Evolutionary conservation across 2,113 vertebrate species (phyloP), one percentile per base, ranked within the genome.

Genomic region (Alaudala cheleensis): DNA sequence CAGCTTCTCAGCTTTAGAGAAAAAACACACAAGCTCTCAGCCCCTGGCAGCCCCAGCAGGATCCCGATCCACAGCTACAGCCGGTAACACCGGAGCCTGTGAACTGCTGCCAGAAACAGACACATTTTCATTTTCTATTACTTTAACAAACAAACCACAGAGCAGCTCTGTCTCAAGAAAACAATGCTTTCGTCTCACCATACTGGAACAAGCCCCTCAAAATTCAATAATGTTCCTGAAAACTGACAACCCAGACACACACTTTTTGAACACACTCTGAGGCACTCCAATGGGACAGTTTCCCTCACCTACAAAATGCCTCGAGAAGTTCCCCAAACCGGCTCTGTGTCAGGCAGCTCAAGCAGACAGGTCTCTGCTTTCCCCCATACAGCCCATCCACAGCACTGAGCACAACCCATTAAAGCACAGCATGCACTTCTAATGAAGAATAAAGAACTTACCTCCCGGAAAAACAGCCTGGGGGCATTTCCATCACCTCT

Each of bases 401-500:
- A 57, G 64, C 62, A 61, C 5, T 9, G 1, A 86, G 54, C 69
- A 71, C 29, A 47, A 51, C 60, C 69, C 61, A 29, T 49, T 82
- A 94, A 69, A 72, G 70, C 58, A 72, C 44, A 87, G 66, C 10
- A 0, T 1, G 28, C 4, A 61, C 40, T 51, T 80, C 45, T 29
- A 45, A 81, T 0, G 5, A 28, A 58, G 73, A 82, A 77, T 1
- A 44, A 66, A 90, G 71, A 88, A 51, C 28, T 81, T 31, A 56
- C 72, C 84, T 79, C 57, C 53, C 61, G 7, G 33, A 87, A 81
- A 40, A 85, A 42, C 60, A 79, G 88, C 92, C 85, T n/a, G 15
- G 25, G 73, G 88, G 62, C 81, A 93, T 45, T 93, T 72, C 92
- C 62, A 92, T 39, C 92, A 76, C 61, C 81, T 96, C 81, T 54